Conservation (phyloP, 2,888 invertebrate species). For the Aelia acuminata region DNA sequence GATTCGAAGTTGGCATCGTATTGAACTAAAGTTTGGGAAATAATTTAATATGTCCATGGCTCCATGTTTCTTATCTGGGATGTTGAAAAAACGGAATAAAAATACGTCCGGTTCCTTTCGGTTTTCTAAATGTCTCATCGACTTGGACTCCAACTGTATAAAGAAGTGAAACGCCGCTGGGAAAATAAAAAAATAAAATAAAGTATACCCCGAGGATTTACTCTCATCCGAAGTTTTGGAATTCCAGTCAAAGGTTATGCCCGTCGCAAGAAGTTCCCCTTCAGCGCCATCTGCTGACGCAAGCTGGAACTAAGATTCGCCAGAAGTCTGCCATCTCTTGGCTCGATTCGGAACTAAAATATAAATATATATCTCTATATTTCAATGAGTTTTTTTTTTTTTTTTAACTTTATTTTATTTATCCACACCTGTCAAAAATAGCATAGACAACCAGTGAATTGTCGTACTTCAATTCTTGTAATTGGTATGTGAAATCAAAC, state of each 20-base stretch:
- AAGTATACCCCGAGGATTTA: background rate
- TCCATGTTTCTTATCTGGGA: background rate
- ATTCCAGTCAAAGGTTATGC: conserved; percentile 8
- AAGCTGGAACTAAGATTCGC: background rate
- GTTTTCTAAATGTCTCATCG: background rate
- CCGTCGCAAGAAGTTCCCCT: background rate
- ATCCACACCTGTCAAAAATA: no score
- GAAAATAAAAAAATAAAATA: conserved; percentile 1
- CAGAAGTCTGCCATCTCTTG: background rate
- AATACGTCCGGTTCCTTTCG: background rate
- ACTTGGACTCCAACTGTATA: background rate
- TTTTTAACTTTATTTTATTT: no score
- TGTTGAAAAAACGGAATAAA: background rate
- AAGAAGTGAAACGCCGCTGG: background rate
- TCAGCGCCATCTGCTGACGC: background rate
- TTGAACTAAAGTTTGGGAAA: background rate
- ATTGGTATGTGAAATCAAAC: no score
- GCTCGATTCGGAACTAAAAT: background rate
- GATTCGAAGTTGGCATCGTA: background rate
- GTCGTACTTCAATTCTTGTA: no score
- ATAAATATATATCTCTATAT: no score
- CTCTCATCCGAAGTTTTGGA: conserved; percentile 7
- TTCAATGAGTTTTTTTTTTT: no score
- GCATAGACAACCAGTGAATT: no score
- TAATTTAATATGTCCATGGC: background rate